These are phyloP conservation scores for Dicrostonyx torquatus DNA, from an alignment of 2,797 vertebrate genomes.

Conservation along the genomic window DNA sequence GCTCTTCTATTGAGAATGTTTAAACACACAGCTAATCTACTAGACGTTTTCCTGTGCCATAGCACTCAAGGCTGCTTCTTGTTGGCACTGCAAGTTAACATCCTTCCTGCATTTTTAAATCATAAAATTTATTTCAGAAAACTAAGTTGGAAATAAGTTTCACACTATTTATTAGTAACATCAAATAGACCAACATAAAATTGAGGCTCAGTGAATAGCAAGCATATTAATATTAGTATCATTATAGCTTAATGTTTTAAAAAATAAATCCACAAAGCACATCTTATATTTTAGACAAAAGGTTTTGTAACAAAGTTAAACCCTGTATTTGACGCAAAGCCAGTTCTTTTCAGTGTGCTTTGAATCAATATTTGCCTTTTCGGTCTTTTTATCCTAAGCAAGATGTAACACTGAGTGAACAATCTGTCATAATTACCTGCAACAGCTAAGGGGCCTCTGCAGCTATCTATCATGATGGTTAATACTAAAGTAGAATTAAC, in stretches of 20 bases:
- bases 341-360: conserved; percentile 6
- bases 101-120: neutral
- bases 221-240: neutral
- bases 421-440: neutral
- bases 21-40: neutral
- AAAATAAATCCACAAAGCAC: neutral
- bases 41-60: neutral
- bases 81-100: neutral
- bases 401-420: neutral
- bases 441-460: neutral
- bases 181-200: conserved; percentile 14
- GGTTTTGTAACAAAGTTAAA: conserved; percentile 47
- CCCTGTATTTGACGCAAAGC: neutral
- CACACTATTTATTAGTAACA: neutral
- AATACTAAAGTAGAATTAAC: neutral
- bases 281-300: neutral
- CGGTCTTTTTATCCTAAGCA: neutral
- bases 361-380: conserved; percentile 21
- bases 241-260: neutral
- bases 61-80: neutral
- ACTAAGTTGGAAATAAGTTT: conserved; percentile 8
- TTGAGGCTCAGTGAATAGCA: neutral
- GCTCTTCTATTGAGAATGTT: neutral
- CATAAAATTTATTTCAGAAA: conserved; percentile 24
- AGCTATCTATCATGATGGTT: neutral